Conservation (phyloP, 2,888 invertebrate genomes). For the Carabus problematicus region DNA sequence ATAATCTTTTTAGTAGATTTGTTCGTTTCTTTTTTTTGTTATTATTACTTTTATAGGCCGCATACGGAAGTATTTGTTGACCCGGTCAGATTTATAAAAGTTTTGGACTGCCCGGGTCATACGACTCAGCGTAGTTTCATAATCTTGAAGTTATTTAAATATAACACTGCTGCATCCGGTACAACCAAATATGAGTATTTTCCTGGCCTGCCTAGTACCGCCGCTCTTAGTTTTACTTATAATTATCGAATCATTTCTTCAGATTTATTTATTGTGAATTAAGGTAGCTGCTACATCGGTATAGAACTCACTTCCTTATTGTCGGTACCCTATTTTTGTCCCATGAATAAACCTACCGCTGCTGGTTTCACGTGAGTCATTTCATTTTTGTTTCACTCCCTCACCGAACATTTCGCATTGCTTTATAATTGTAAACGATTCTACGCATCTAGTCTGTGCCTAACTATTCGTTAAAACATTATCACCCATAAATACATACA, state of each 20-base stretch:
- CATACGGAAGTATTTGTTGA: constrained; percentile 10
- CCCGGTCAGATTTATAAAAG: constrained; percentile 6
- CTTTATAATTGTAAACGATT: constrained; percentile 13
- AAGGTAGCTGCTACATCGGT: constrained; percentile 27
- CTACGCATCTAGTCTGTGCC: constrained; percentile 1
- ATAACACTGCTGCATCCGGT: no score
- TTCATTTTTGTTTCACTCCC: not conserved
- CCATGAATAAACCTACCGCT: constrained; percentile 31
- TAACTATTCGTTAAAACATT: not conserved
- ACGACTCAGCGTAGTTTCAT: no score
- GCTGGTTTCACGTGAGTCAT: not conserved
- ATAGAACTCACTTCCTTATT: constrained; percentile 35
- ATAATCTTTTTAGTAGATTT: constrained; percentile 36
- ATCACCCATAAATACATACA: constrained; percentile 8
- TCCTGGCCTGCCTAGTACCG: no score
- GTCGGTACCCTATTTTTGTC: constrained; percentile 38
- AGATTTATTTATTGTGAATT: constrained; percentile 3
- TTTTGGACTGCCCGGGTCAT: constrained; percentile 11
- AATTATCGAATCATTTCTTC: no score
- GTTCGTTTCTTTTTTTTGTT: constrained; percentile 22
- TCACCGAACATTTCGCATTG: not conserved
- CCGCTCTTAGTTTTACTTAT: no score
- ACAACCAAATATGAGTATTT: no score
- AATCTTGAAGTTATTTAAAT: no score
- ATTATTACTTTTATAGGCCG: not conserved